Percentiles rank a stretch among this genome's conserved stretches.
phyloP scores from a whole-genome alignment of 2,797 vertebrate genomes.

The Thripadectes ignobilis region DNA sequence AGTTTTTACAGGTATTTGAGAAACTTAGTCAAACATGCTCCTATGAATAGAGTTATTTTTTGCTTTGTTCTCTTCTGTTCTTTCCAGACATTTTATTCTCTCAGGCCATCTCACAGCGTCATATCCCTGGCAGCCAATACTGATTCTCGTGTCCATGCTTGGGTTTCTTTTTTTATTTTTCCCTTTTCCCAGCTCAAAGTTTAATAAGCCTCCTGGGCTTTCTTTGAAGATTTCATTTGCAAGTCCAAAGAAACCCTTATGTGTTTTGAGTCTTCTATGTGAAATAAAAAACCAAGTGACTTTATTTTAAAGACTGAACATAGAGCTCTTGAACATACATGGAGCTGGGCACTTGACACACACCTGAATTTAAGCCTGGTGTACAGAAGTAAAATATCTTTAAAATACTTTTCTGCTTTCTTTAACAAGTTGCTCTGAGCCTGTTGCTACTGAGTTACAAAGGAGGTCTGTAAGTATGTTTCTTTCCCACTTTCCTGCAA shows the following conservation, averaged over 20 bases:
- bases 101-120: background rate
- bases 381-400: background rate
- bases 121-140: background rate
- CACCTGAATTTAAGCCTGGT: background rate
- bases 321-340: background rate
- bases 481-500: background rate
- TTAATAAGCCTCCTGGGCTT: constrained; percentile 26
- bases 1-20: background rate
- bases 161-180: background rate
- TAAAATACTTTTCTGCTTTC: background rate
- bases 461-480: background rate
- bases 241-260: background rate
- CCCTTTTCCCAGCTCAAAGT: background rate
- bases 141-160: background rate
- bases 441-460: background rate
- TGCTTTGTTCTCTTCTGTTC: background rate
- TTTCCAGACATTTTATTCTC: constrained; percentile 19
- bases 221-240: constrained; percentile 25
- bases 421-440: background rate
- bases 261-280: background rate
- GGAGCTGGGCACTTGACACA: background rate
- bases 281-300: background rate
- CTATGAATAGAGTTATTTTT: background rate
- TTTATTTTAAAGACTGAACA: background rate
- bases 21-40: background rate